A percentile compares a stretch with the other conserved stretches of the same genome.
phyloP scores from a whole-genome alignment of 2,113 vertebrate genomes.

The Nothobranchius furzeri region DNA sequence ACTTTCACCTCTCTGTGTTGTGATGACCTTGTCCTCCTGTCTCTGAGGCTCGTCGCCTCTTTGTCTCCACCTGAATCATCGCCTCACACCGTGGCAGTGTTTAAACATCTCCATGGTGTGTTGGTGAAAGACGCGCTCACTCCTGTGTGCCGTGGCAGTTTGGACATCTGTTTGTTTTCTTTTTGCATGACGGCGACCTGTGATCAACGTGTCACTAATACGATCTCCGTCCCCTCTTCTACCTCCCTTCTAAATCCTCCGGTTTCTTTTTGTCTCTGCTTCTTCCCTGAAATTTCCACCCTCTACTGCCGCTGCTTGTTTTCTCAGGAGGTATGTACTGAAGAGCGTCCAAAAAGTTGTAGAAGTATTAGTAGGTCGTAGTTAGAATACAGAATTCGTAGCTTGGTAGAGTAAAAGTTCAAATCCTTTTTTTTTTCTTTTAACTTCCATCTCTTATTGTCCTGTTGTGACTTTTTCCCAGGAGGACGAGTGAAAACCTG shows the following conservation, averaged over 20 bases:
- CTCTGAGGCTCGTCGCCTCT: conserved; percentile 41
- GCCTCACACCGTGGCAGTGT: conserved; percentile 21
- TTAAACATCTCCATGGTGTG: conserved; percentile 33
- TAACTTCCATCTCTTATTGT: neutral
- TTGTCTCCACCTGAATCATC: conserved; percentile 35
- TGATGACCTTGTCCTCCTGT: conserved; percentile 22
- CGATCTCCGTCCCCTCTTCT: conserved; percentile 49
- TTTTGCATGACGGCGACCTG: conserved; percentile 75
- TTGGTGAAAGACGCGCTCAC: conserved; percentile 31
- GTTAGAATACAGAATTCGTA: conserved; percentile 13
- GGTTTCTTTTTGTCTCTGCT: conserved; percentile 64
- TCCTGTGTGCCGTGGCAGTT: conserved; percentile 41
- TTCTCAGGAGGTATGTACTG: conserved; percentile 81
- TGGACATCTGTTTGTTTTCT: conserved; percentile 61
- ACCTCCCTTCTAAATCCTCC: conserved; percentile 56
- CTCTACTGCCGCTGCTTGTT: conserved; percentile 76
- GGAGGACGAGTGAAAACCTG: conserved; percentile 83
- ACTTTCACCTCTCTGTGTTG: conserved; percentile 31
- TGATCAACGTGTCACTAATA: conserved; percentile 79
- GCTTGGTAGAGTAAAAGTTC: neutral
- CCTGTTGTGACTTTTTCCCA: conserved; percentile 40
- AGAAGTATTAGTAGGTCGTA: neutral
- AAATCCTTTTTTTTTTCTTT: neutral
- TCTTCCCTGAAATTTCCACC: conserved; percentile 72
- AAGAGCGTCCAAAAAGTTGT: conserved; percentile 20